These are phyloP conservation scores for Nomada lathburiana DNA, from an alignment of 2,888 invertebrate genomes.

Conservation along the genomic window DNA sequence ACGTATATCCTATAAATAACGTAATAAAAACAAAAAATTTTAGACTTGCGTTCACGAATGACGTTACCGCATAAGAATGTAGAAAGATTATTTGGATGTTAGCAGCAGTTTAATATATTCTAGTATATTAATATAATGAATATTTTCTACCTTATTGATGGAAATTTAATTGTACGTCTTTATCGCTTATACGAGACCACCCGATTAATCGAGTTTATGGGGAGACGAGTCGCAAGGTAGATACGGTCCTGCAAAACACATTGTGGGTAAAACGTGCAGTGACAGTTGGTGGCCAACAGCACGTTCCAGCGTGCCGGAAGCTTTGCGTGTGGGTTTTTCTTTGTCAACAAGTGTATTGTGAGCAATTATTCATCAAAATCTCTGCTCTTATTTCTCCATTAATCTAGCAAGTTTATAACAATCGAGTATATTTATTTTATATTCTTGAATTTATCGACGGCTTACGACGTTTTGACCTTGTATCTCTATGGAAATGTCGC, in stretches of 20 bases:
- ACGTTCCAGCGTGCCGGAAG: conserved; percentile 46
- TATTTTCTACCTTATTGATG: too few species aligned
- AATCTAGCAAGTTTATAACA: background rate
- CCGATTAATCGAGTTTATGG: background rate
- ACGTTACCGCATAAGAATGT: conserved; percentile 6
- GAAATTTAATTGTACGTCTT: background rate
- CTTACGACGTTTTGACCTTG: conserved; percentile 6
- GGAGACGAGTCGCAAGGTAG: background rate
- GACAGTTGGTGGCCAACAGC: conserved; percentile 56
- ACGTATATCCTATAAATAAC: background rate
- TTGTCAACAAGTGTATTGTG: background rate
- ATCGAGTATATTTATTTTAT: background rate
- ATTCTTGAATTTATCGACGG: background rate
- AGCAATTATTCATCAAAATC: background rate
- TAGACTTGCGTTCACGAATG: background rate
- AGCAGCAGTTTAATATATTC: background rate
- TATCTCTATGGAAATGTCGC: background rate
- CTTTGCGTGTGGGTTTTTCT: conserved; percentile 3
- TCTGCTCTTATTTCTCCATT: background rate
- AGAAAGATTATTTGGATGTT: background rate
- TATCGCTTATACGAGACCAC: background rate
- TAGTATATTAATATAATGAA: background rate
- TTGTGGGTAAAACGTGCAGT: conserved; percentile 40
- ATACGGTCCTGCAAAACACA: conserved; percentile 46
- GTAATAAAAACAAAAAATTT: background rate